Base-by-base conservation (phyloP, 2,888 invertebrate genomes). In the Eupithecia dodoneata region DNA sequence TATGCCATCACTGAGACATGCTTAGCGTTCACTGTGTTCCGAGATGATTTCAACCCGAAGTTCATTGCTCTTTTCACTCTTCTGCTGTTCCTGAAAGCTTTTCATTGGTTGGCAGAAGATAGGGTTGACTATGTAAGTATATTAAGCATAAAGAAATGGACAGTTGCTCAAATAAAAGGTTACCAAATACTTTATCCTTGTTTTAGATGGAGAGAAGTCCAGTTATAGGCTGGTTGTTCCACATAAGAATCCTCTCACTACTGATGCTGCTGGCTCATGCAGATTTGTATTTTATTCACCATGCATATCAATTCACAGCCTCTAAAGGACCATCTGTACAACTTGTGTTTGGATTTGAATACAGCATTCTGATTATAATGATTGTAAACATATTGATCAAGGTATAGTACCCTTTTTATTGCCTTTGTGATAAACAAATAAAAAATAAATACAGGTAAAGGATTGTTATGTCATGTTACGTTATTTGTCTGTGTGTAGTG, bases 1-100 rank as follows among this genome's bases (percentile, higher is more conserved):
- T 99, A 99, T 95, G 99, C 99, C 9, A 97, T 99, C 79, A 99
- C 99, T n/a, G 99, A 99, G 95, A 99, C 99, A 41, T 99, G 99
- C 93, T 95, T 99, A 86, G 99, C 99, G 12, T 99, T 99, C 91
- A 99, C 99, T 66, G 99, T 99, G 12, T 99, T 99, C 93, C 96
- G 99, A 88, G 99, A 99, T 95, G 99, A 99, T 90, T 99, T 99
- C 91, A 99, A 98, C 95, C 98, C 98, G 15, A 98, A 98, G 90
- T 99, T 99, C 96, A 99, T 99, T 85, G 99, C 99, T 47, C 95
- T 99, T 76, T 99, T 99, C 90, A 99, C 99, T 3, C 96, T 99
- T 70, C 95, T 99, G 75, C 96, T 99, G 79, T 99, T 99, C 91
- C 95, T 99, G 49, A 99, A 99, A 95, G 99, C 99, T 90, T 99